Evolutionary conservation across 1,140 invertebrate species (phyloP), one percentile per base, ranked within the genome.

Genomic region (Helicoverpa zea): DNA sequence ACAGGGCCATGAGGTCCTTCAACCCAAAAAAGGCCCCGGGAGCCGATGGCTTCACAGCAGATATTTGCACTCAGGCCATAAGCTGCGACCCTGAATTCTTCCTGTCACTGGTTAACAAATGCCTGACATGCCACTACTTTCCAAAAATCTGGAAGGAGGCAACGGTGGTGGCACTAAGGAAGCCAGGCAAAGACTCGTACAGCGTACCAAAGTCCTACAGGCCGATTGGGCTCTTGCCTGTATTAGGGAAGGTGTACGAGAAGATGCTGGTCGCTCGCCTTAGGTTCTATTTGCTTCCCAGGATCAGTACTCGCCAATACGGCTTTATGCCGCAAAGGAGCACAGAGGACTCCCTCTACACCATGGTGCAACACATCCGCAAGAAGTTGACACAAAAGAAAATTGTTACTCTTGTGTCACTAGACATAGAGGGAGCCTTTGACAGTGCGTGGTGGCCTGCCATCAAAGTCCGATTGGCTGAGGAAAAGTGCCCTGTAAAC

Each of bases 291-390:
- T 13, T 79, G 3, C 2, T 76, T 1, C 70, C 70, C 0, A 59
- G 63, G n/a, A 56, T 81, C 3, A 79, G 80, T n/a, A 4, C 43
- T n/a, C 35, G 47, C 70, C 82, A 83, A 47, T 83, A 75, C 54
- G 82, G 82, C 2, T 83, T 81, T 30, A 79, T 83, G 75, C 83
- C 83, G 3, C 79, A 81, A 18, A 52, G 43, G 11, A 49, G 79
- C 47, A 81, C 83, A 0, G 83, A 84, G 68, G 83, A 84, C 80
- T 66, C 83, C 83, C 83, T 84, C 77, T 81, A 79, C 77, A 63
- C 29, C n/a, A 49, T 84, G 29, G 30, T 81, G 29, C 14, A 77
- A 0, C 11, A n/a, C n/a, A 72, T 82, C 18, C 30, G 52, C 29
- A n/a, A 2, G 1, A 76, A 76, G 9, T 30, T 30, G 13, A 56